Evolutionary conservation across 2,888 invertebrate genomes (phyloP).

Genomic region (Prenolepis imparis): DNA sequence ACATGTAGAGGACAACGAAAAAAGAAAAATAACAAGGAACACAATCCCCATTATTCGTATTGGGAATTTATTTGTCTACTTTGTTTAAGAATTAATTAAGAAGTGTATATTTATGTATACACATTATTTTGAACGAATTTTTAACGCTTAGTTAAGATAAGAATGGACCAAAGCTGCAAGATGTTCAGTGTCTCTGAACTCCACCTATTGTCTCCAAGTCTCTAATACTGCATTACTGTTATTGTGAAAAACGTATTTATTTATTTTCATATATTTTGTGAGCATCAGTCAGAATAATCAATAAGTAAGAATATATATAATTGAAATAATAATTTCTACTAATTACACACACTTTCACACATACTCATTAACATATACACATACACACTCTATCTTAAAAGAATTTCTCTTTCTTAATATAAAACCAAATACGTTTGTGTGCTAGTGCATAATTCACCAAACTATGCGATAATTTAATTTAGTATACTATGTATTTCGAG

Average conservation of each 20-base stretch:
- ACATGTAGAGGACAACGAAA: constrained; percentile 51
- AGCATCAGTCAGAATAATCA: constrained; percentile 48
- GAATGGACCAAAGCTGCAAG: constrained; percentile 74
- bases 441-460: background rate
- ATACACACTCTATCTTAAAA: background rate
- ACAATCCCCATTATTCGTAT: constrained; percentile 49
- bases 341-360: constrained; percentile 28
- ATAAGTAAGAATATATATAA: constrained; percentile 56
- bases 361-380: constrained; percentile 1
- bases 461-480: constrained; percentile 19
- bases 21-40: constrained; percentile 16
- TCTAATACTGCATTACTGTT: constrained; percentile 21
- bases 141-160: constrained; percentile 67
- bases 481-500: background rate
- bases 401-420: background rate
- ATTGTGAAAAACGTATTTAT: constrained; percentile 58
- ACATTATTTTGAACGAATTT: constrained; percentile 55
- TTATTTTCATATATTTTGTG: constrained; percentile 65
- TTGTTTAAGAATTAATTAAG: constrained; percentile 67
- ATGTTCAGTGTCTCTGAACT: constrained; percentile 61
- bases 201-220: constrained; percentile 49
- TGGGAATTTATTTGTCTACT: constrained; percentile 63
- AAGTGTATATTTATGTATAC: constrained; percentile 34
- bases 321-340: constrained; percentile 38
- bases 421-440: background rate